Conservation (phyloP, 2,888 invertebrate genomes). For the Chrysotoxum bicinctum region DNA sequence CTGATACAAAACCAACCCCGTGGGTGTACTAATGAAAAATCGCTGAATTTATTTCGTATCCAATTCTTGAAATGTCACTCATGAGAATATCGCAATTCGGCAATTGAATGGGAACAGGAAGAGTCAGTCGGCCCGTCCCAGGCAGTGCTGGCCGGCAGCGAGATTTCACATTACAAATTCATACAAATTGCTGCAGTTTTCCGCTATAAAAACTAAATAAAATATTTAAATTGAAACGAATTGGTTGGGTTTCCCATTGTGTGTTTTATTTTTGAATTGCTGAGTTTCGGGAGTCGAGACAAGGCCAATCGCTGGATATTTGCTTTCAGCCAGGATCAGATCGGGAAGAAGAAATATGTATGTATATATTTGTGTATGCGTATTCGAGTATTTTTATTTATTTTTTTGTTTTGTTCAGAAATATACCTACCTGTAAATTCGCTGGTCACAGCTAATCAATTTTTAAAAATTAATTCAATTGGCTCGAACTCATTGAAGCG, state of each 20-base stretch:
- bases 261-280: constrained; percentile 12
- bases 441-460: constrained; percentile 79
- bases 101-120: constrained; percentile 68
- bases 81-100: constrained; percentile 77
- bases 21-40: constrained; percentile 75
- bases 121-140: background rate
- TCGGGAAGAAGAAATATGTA: constrained; percentile 18
- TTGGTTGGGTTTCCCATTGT: constrained; percentile 57
- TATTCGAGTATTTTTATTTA: constrained; percentile 47
- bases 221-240: constrained; percentile 75
- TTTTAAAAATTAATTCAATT: constrained; percentile 82
- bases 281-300: constrained; percentile 25
- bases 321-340: constrained; percentile 27
- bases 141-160: constrained; percentile 31
- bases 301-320: constrained; percentile 43
- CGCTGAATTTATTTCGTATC: constrained; percentile 79
- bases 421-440: constrained; percentile 48
- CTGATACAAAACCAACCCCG: constrained; percentile 64
- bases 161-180: constrained; percentile 71
- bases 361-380: constrained; percentile 40
- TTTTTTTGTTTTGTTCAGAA: background rate
- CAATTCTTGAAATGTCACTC: constrained; percentile 80
- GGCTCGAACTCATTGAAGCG: constrained; percentile 80
- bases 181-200: constrained; percentile 73
- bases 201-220: constrained; percentile 75